A percentile compares a stretch with the other conserved stretches of the same genome.
Evolutionary conservation across 2,888 invertebrate genomes (phyloP).

Genomic region (Drosophila barbarae): DNA sequence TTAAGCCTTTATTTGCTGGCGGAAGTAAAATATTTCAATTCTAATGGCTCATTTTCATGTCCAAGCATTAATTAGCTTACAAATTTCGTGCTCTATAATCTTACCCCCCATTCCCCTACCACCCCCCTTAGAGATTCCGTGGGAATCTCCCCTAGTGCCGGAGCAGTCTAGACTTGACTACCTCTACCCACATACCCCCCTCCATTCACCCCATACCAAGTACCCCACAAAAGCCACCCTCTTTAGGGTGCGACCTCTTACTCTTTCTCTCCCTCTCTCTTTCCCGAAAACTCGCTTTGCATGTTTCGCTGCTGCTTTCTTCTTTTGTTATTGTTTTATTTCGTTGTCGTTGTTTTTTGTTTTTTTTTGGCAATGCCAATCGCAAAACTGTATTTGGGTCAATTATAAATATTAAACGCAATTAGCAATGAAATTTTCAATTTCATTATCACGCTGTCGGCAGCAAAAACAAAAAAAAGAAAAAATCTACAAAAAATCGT

Average conservation of each 20-base stretch:
- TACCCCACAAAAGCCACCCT: constrained; percentile 2
- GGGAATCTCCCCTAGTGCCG: constrained; percentile 5
- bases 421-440: constrained; percentile 75
- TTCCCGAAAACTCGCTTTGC: constrained; percentile 13
- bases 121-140: neutral
- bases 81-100: neutral
- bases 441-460: constrained; percentile 65
- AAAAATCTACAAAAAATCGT: constrained; percentile 29
- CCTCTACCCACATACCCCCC: neutral
- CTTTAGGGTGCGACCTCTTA: neutral
- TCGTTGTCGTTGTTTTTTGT: constrained; percentile 19
- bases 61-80: neutral
- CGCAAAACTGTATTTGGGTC: constrained; percentile 66
- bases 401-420: constrained; percentile 73
- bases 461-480: constrained; percentile 17
- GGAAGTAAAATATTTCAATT: neutral
- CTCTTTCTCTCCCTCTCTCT: neutral
- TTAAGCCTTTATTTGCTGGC: neutral
- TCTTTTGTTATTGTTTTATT: constrained; percentile 28
- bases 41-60: neutral
- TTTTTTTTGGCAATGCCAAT: constrained; percentile 61
- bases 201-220: no score
- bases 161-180: constrained; percentile 7
- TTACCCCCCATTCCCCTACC: neutral
- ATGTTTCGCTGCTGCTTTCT: constrained; percentile 30